phyloP scores from a whole-genome alignment of 2,888 invertebrate genomes.

The Drosophila kanekoi region DNA sequence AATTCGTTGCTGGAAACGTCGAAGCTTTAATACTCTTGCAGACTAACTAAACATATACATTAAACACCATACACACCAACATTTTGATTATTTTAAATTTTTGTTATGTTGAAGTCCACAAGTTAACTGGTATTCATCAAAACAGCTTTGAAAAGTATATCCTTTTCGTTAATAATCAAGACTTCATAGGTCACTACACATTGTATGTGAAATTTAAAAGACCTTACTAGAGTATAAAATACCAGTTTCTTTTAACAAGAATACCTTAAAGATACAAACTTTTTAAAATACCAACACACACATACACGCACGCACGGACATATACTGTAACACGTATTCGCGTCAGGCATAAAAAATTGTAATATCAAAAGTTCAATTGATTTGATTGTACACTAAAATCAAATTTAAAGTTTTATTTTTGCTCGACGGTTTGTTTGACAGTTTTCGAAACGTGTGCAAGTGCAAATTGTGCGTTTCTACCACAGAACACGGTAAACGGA shows the following conservation, averaged over 20 bases:
- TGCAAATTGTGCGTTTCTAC: background rate
- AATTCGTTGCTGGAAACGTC: background rate
- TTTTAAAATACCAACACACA: slow-evolving; percentile 38
- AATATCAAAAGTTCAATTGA: slow-evolving; percentile 57
- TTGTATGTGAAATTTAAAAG: background rate
- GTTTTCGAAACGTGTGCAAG: slow-evolving; percentile 1
- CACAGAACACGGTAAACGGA: background rate
- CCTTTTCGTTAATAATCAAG: background rate
- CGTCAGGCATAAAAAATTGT: slow-evolving; percentile 55
- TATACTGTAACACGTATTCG: slow-evolving; percentile 56
- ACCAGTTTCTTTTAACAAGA: slow-evolving; percentile 2
- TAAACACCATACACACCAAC: background rate
- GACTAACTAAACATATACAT: background rate
- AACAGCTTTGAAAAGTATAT: background rate
- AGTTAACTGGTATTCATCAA: background rate
- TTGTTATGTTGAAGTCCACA: background rate
- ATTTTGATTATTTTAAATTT: background rate
- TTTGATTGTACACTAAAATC: slow-evolving; percentile 31
- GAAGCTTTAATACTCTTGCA: slow-evolving; percentile 10
- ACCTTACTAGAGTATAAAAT: background rate
- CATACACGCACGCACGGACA: slow-evolving; percentile 19
- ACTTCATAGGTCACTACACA: background rate
- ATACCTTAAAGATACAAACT: slow-evolving; percentile 21
- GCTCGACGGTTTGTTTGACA: slow-evolving; percentile 11
- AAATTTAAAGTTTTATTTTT: slow-evolving; percentile 45